Base-by-base conservation (phyloP, 2,888 invertebrate species). In the Lacanobia wlatinum region DNA sequence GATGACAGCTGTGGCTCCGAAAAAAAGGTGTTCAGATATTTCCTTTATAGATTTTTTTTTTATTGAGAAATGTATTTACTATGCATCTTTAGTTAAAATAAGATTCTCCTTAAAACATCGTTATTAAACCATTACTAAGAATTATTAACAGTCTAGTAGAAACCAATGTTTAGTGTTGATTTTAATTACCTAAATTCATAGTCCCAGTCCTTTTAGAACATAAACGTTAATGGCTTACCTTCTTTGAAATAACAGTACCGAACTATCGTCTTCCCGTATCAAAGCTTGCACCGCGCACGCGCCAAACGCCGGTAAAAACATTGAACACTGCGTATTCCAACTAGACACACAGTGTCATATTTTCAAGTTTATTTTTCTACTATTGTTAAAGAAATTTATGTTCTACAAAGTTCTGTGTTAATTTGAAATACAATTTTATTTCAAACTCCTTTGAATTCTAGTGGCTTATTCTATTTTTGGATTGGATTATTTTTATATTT, bases 271-370 rank as follows among this genome's bases (percentile, higher is more conserved):
- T 75, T 68, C 16, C 48, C 34, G 65, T 68, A 78, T 80, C 79
- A 80, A 84, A 82, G 73, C 70, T 43, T 38, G 38, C 56, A 78
- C 76, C 76, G 82, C 87, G 87, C 87, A 84, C 86, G 87, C 87
- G 84, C 76, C 77, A 80, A 81, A 69, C 48, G 64, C 59, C 67
- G 74, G 77, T 75, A 82, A 82, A 75, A 87, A 83, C 87, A 71
- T 76, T 80, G 81, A 79, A 70, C 84, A 76, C 71, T 18, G 7
- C 56, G 84, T 80, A 38, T 87, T 87, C 86, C 87, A 84, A 62
- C 84, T 66, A 55, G 34, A 23, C 55, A 78, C 84, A 84, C 86
- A 5, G 83, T 82, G 82, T 72, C 8, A 23, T 34, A 56, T 74
- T 70, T 81, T 73, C 68, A 65, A 77, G 70, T 79, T 70, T 75